phyloP scores from a whole-genome alignment of 2,888 invertebrate species.

The Calameuta pallipes region DNA sequence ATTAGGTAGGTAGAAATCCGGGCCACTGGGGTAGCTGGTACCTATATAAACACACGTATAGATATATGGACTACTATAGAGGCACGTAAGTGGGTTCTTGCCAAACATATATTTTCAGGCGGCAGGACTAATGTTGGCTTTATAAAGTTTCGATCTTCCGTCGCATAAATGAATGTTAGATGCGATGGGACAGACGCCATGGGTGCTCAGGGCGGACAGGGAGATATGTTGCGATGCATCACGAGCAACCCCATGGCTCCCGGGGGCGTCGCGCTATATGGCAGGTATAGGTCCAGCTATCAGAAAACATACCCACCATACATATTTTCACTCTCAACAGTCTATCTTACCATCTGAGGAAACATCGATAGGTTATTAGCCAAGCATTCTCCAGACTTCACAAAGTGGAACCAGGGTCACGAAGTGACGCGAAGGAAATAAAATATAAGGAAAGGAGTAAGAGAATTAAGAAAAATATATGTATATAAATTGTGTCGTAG shows the following conservation, averaged over 20 bases:
- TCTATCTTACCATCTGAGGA: slow-evolving; percentile 47
- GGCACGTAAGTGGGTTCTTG: slow-evolving; percentile 9
- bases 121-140: slow-evolving; percentile 50
- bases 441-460: slow-evolving; percentile 14
- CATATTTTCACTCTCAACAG: slow-evolving; percentile 29
- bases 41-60: not conserved
- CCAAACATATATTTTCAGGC: slow-evolving; percentile 20
- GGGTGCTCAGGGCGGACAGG: slow-evolving; percentile 31
- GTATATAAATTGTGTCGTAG: slow-evolving; percentile 6
- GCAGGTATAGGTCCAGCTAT: slow-evolving; percentile 1
- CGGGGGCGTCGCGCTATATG: not conserved
- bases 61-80: not conserved
- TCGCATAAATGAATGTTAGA: slow-evolving; percentile 53
- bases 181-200: slow-evolving; percentile 27
- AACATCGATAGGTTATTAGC: slow-evolving; percentile 43
- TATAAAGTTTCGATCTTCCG: slow-evolving; percentile 48
- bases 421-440: slow-evolving; percentile 16
- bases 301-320: slow-evolving; percentile 17
- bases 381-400: not conserved
- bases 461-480: not conserved
- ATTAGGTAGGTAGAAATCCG: not conserved
- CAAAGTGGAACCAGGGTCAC: not conserved
- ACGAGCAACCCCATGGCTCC: slow-evolving; percentile 26
- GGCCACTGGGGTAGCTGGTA: not conserved
- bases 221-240: slow-evolving; percentile 42